These are phyloP conservation scores for Steinernema carpocapsae DNA, from an alignment of 2,888 invertebrate species.

Conservation along the genomic window DNA sequence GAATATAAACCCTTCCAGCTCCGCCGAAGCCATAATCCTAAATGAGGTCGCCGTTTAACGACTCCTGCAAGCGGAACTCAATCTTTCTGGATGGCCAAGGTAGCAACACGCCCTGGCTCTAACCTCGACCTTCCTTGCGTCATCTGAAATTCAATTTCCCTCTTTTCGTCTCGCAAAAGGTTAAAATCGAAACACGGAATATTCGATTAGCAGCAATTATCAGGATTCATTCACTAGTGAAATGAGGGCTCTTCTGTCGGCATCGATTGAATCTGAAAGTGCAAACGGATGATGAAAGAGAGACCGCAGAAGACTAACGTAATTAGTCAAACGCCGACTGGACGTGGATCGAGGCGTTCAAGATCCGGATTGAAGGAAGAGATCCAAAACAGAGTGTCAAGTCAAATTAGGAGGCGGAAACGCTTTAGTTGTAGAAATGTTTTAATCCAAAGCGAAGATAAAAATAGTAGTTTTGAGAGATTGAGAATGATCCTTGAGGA, in stretches of 20 bases:
- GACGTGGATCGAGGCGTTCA: background rate
- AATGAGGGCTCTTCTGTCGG: background rate
- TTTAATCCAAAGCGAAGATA: too few relatives aligned
- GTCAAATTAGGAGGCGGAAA: background rate
- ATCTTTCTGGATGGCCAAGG: too few relatives aligned
- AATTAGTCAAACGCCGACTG: background rate
- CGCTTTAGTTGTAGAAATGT: too few relatives aligned
- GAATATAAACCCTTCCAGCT: too few relatives aligned
- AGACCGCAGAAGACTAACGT: constrained; percentile 4
- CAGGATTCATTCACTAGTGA: background rate
- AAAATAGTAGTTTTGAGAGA: too few relatives aligned
- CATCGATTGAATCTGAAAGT: constrained; percentile 16
- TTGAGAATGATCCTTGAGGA: too few relatives aligned
- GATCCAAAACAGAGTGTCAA: background rate
- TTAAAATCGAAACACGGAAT: constrained; percentile 6
- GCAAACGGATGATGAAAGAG: constrained; percentile 14
- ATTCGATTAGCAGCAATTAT: constrained; percentile 23
- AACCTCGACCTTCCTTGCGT: too few relatives aligned
- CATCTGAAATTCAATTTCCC: too few relatives aligned
- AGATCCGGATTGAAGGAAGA: background rate
- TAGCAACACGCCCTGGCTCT: too few relatives aligned
- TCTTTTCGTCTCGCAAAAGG: background rate
- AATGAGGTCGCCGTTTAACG: too few relatives aligned
- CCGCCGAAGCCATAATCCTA: too few relatives aligned
- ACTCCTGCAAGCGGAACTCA: too few relatives aligned